A percentile compares a stretch with the other conserved stretches of the same genome.
These are phyloP conservation scores for Oceanodroma tethys DNA, from an alignment of 2,113 vertebrate species.

Conservation along the genomic window DNA sequence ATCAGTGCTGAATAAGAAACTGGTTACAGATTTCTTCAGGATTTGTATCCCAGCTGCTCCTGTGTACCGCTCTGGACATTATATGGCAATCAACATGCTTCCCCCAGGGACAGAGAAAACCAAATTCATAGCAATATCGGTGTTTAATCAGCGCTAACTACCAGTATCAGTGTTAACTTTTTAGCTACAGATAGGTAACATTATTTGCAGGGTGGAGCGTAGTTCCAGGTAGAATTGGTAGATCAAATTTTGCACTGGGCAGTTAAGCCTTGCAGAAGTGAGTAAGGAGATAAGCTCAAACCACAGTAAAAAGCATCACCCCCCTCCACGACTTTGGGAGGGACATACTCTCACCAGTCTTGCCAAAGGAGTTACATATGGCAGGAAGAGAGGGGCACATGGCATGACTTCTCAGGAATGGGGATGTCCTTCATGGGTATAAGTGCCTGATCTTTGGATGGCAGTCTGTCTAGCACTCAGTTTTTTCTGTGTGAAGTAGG, in stretches of 20 bases:
- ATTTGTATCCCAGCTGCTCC: neutral
- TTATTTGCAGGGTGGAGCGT: neutral
- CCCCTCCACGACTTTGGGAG: accelerated
- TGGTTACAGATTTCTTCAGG: neutral
- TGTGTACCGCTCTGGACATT: neutral
- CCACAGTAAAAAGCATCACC: neutral
- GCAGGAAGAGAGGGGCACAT: neutral
- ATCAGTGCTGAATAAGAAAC: neutral
- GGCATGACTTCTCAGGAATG: neutral
- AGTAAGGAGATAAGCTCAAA: neutral
- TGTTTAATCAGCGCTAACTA: neutral
- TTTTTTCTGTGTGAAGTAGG: neutral
- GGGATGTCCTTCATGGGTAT: neutral
- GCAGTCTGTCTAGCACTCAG: neutral
- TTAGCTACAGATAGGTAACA: neutral
- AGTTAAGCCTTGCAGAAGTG: neutral
- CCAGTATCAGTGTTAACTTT: neutral
- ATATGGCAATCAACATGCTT: neutral
- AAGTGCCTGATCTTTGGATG: neutral
- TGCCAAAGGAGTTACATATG: neutral
- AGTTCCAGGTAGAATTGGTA: neutral
- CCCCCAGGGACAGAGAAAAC: neutral
- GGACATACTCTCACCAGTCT: neutral
- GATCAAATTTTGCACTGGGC: neutral
- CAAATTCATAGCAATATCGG: neutral